A percentile compares a stretch with the other conserved stretches of the same genome.
phyloP scores from a whole-genome alignment of 2,113 vertebrate genomes.

The Climacteris rufus region DNA sequence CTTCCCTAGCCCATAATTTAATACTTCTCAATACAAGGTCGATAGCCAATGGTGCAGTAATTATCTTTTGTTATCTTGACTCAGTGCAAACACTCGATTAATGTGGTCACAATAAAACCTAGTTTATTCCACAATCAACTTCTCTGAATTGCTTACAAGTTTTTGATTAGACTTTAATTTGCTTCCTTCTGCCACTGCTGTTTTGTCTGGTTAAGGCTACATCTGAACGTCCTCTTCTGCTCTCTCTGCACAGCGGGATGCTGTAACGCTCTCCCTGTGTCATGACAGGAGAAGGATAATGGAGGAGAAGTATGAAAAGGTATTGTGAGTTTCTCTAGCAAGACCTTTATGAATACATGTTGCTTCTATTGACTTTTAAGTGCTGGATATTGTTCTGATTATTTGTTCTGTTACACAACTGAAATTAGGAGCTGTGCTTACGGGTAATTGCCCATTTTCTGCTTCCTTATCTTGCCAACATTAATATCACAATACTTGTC shows the following conservation, averaged over 20 bases:
- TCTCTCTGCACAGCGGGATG: background rate
- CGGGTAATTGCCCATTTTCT: background rate
- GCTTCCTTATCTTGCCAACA: background rate
- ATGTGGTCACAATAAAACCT: background rate
- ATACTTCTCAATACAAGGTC: background rate
- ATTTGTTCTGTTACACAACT: background rate
- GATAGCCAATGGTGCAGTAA: background rate
- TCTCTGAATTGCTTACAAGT: background rate
- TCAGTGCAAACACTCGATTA: background rate
- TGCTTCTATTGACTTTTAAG: background rate
- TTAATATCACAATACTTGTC: background rate
- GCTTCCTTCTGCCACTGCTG: background rate
- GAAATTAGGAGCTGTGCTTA: background rate
- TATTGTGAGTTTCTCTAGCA: background rate
- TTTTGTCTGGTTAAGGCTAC: background rate
- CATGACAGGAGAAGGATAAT: background rate
- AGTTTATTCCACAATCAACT: background rate
- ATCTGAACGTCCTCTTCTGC: rapidly evolving
- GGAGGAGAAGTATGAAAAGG: background rate
- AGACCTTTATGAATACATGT: background rate
- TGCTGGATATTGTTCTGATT: background rate
- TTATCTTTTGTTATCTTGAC: background rate
- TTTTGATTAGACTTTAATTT: background rate
- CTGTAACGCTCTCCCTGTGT: background rate
- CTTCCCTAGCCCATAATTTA: background rate